These are phyloP conservation scores for Margarornis squamiger DNA, from an alignment of 2,797 vertebrate species.

Conservation along the genomic window DNA sequence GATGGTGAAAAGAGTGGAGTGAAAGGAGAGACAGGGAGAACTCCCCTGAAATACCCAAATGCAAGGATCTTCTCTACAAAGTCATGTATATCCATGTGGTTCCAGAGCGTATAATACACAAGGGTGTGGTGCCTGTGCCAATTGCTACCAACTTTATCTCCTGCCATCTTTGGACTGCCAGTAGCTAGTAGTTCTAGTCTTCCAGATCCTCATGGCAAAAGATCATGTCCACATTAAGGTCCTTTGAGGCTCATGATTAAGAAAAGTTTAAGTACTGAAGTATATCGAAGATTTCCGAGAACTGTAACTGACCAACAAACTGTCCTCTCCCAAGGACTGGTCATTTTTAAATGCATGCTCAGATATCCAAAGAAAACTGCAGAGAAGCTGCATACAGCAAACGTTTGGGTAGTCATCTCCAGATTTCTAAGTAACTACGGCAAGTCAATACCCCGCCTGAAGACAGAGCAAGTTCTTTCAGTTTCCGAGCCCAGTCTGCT, in stretches of 20 bases:
- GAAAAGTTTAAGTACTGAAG: background rate
- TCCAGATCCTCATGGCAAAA: background rate
- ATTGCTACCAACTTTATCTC: background rate
- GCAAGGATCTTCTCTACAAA: background rate
- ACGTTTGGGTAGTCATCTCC: background rate
- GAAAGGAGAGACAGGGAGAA: background rate
- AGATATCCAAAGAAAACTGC: background rate
- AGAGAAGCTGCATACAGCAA: background rate
- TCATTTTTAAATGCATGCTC: background rate
- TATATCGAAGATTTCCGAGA: background rate
- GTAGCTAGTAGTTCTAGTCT: background rate
- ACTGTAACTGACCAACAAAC: background rate
- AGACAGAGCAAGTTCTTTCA: background rate
- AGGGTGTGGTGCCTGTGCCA: background rate
- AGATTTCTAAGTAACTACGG: background rate
- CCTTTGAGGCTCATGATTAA: background rate
- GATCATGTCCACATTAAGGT: background rate
- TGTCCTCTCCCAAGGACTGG: background rate
- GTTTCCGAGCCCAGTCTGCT: background rate
- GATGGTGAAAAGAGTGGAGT: background rate
- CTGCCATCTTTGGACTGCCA: background rate
- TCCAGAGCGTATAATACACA: background rate
- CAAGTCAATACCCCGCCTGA: background rate
- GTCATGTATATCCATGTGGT: fast-evolving
- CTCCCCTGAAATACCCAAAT: background rate